Percentiles rank a stretch among this genome's conserved stretches.
These are phyloP conservation scores for Drosophila nannoptera DNA, from an alignment of 1,140 invertebrate genomes.

Conservation along the genomic window DNA sequence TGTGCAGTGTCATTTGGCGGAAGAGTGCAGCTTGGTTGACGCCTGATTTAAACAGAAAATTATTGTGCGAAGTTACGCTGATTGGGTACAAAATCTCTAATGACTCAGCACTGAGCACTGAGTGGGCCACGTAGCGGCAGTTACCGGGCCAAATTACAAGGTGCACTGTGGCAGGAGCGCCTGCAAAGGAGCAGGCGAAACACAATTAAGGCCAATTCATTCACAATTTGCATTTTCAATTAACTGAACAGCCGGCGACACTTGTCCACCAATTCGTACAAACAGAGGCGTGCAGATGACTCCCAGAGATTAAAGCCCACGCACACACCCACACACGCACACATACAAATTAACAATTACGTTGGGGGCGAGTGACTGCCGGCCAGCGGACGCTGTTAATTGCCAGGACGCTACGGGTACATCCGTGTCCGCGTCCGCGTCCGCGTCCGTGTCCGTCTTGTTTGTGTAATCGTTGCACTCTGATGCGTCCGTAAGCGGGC, in stretches of 20 bases:
- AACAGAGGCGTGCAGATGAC: slow-evolving; percentile 53
- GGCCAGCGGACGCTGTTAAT: slow-evolving; percentile 53
- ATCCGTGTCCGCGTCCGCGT: background rate
- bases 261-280: slow-evolving; percentile 56
- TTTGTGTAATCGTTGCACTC: slow-evolving; percentile 65
- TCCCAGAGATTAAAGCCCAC: slow-evolving; percentile 46
- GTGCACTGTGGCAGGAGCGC: slow-evolving; percentile 3
- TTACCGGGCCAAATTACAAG: slow-evolving; percentile 39
- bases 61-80: slow-evolving; percentile 12
- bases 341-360: background rate
- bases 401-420: slow-evolving; percentile 30
- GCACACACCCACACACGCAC: too few species aligned
- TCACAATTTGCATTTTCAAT: slow-evolving; percentile 74
- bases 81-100: slow-evolving; percentile 34
- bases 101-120: slow-evolving; percentile 4
- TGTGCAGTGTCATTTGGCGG: slow-evolving; percentile 15
- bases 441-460: slow-evolving; percentile 24
- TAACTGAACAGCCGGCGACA: slow-evolving; percentile 53
- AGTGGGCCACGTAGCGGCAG: slow-evolving; percentile 18
- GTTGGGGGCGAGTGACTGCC: slow-evolving; percentile 10
- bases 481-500: slow-evolving; percentile 41
- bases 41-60: slow-evolving; percentile 23
- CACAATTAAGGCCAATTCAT: slow-evolving; percentile 41
- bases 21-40: slow-evolving; percentile 12
- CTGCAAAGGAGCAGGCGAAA: background rate